Evolutionary conservation across 2,888 invertebrate species (phyloP).

Genomic region (Prosopocoilus inquinatus): DNA sequence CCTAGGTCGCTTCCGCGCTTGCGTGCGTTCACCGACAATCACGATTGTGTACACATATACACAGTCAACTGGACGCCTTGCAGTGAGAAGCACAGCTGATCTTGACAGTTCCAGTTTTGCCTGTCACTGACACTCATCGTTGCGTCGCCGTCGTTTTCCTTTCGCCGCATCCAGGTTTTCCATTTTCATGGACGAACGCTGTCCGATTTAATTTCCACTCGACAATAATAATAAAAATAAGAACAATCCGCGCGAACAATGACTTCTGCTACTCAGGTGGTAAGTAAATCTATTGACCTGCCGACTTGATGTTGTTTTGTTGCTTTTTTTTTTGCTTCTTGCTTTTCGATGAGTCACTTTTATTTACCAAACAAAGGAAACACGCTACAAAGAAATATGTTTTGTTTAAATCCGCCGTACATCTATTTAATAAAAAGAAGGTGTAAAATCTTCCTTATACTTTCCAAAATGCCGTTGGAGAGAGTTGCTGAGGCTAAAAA

Average conservation of each 20-base stretch:
- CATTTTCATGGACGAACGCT: too few species aligned
- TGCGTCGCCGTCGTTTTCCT: background rate
- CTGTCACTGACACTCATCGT: background rate
- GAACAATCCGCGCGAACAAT: constrained; percentile 23
- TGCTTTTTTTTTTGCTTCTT: background rate
- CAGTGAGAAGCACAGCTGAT: constrained; percentile 17
- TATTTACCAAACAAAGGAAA: too few species aligned
- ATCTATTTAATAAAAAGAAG: background rate
- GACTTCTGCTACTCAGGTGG: constrained; percentile 36
- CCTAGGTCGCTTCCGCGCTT: too few species aligned
- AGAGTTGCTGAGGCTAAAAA: too few species aligned
- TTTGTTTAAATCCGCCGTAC: background rate
- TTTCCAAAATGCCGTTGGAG: too few species aligned
- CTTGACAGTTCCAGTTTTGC: constrained; percentile 15
- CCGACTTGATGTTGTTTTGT: background rate
- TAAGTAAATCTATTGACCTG: constrained; percentile 21
- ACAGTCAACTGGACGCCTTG: too few species aligned
- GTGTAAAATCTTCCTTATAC: too few species aligned
- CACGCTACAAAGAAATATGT: background rate
- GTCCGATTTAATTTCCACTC: constrained; percentile 5
- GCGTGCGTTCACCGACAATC: too few species aligned
- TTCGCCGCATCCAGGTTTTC: too few species aligned
- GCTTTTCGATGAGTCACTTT: too few species aligned
- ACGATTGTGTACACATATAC: too few species aligned
- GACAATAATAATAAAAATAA: too few species aligned